Base-by-base conservation (phyloP, 2,113 vertebrate genomes). In the Baryphthengus martii region DNA sequence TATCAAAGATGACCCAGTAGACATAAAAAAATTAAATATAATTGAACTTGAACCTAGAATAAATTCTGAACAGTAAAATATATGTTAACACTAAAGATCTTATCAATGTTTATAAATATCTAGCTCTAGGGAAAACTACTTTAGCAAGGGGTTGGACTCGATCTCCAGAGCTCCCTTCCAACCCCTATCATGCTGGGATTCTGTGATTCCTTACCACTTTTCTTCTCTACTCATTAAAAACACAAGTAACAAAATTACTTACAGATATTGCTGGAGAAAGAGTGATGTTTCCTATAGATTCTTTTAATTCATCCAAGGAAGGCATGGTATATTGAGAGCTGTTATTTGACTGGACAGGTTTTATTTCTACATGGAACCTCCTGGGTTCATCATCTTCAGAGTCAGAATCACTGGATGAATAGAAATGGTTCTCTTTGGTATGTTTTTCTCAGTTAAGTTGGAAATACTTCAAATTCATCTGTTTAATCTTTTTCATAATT, bases 341-440 rank as follows among this genome's bases (percentile, higher is more conserved):
- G 52, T 98, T 99, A 97, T 99, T 99, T 84, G 99, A 97, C 97
- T 99, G 98, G 25, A 99, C 96, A 28, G 99, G 99, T 93, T 99
- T 99, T 93, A 99, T 99, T 97, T 99, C 99, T 59, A 99, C 99
- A 42, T 99, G 99, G 86, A 99, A 99, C 94, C 98, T 99, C 96
- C 98, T 98, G 80, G 98, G 99, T 90, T 99, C 99, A 56, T 99
- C 99, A 85, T 98, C 98, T 56, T 99, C 99, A 71, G 99, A 99
- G 74, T 99, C 99, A 4, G 99, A 99, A 97, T 99, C 99, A 92
- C 98, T 99, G 97, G 99, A 99, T 79, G 99, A 99, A 91, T 99
- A 99, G 97, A 99, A 99, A 97, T 99, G 98, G 88, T 99, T 99
- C 91, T 99, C 98, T 99, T 99, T 99, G 99, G 98, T 98, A 99